Conservation (phyloP, 2,797 vertebrate species). For the Spinus olivaceus region DNA sequence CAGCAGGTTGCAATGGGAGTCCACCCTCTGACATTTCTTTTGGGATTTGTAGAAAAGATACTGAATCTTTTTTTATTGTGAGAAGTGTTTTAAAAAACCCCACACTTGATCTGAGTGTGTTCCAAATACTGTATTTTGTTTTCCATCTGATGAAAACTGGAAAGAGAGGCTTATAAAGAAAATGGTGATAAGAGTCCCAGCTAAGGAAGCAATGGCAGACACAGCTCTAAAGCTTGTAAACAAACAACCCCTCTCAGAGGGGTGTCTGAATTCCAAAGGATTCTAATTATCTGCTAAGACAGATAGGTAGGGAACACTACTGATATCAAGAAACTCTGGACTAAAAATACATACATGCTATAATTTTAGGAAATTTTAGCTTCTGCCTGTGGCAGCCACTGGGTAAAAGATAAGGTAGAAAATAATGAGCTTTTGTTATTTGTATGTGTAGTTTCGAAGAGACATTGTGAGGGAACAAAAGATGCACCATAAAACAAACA, state of each 20-base stretch:
- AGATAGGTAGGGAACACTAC: not conserved
- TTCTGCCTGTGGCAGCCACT: not conserved
- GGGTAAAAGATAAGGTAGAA: slow-evolving; percentile 6
- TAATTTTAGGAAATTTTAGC: not conserved
- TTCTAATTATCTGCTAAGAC: slow-evolving; percentile 37
- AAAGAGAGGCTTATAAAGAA: not conserved
- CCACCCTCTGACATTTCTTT: not conserved
- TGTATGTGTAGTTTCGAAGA: not conserved
- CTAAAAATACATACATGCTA: not conserved
- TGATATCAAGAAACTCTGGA: not conserved
- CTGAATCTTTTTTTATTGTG: not conserved
- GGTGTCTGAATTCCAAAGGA: slow-evolving; percentile 30
- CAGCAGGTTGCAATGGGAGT: not conserved
- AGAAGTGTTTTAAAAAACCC: not conserved
- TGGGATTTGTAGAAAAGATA: not conserved
- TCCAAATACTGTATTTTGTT: not conserved
- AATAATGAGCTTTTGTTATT: slow-evolving; percentile 32
- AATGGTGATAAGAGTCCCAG: not conserved
- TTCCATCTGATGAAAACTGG: not conserved
- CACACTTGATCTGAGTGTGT: not conserved
- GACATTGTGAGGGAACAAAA: not conserved
- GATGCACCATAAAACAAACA: slow-evolving; percentile 15
- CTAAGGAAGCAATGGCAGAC: not conserved
- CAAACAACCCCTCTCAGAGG: not conserved
- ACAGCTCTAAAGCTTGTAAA: not conserved